Percentiles rank a stretch among this genome's conserved stretches.
Evolutionary conservation across 1,140 invertebrate genomes (phyloP).

Genomic region (Hyposmocoma kahamanoa): DNA sequence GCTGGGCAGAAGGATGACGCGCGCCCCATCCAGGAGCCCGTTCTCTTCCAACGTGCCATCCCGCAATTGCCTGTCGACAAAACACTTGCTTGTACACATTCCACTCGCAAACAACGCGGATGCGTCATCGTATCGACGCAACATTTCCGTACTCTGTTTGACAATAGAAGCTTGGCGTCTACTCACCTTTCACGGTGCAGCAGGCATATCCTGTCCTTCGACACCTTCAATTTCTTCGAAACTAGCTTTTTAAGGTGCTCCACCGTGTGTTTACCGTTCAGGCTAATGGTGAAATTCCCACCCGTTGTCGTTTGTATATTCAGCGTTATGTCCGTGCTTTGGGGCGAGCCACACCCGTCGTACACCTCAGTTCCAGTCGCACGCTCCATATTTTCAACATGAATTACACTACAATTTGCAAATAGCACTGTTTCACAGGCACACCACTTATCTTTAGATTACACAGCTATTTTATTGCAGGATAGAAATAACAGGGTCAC

Average conservation of each 20-base stretch:
- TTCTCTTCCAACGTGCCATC: constrained; percentile 91
- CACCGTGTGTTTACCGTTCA: constrained; percentile 85
- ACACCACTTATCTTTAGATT: constrained; percentile 58
- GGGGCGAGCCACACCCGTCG: constrained; percentile 80
- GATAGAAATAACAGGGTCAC: constrained; percentile 71
- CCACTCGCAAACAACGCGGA: constrained; percentile 58
- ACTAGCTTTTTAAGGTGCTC: constrained; percentile 93
- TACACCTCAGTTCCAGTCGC: constrained; percentile 67
- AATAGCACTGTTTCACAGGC: constrained; percentile 46
- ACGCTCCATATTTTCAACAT: constrained; percentile 70
- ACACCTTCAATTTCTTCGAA: constrained; percentile 92
- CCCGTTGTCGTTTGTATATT: constrained; percentile 92
- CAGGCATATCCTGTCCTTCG: constrained; percentile 93
- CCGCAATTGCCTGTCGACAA: constrained; percentile 84
- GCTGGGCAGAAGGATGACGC: constrained; percentile 91
- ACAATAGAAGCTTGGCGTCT: constrained; percentile 69
- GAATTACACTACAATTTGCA: constrained; percentile 61
- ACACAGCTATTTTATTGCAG: constrained; percentile 70
- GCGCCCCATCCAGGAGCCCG: constrained; percentile 88
- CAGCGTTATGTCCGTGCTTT: constrained; percentile 81
- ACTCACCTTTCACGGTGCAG: constrained; percentile 93
- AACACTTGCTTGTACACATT: constrained; percentile 51
- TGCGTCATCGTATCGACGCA: constrained; percentile 71
- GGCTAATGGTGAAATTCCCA: constrained; percentile 88
- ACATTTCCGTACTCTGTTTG: constrained; percentile 70